Evolutionary conservation across 2,797 vertebrate genomes (phyloP).

Genomic region (Coranthus polyacanthus): DNA sequence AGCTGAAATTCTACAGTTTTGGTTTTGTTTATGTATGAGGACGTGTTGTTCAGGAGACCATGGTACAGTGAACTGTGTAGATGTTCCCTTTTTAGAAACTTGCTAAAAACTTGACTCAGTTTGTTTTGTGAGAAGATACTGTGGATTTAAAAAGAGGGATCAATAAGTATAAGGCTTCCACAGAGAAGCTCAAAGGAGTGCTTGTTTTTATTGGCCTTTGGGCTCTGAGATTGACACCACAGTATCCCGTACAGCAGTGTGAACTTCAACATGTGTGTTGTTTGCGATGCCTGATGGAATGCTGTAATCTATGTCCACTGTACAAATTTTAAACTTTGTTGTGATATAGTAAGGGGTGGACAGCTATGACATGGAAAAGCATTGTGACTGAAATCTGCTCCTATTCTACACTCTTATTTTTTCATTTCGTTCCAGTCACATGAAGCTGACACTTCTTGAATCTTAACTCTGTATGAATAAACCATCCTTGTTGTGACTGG

Average conservation of each 20-base stretch:
- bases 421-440: too few relatives aligned
- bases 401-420: too few relatives aligned
- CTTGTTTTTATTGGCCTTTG: constrained; percentile 31
- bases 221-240: constrained; percentile 17
- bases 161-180: constrained; percentile 22
- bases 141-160: constrained; percentile 15
- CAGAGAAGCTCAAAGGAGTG: constrained; percentile 19
- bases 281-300: constrained; percentile 4
- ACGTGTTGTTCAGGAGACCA: too few relatives aligned
- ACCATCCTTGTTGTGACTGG: constrained; percentile 14
- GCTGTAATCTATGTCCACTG: not conserved
- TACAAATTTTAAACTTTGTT: not conserved
- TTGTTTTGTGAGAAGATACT: not conserved
- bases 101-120: too few relatives aligned
- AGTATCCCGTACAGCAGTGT: constrained; percentile 10
- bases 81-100: too few relatives aligned
- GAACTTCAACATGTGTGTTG: constrained; percentile 16
- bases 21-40: too few relatives aligned
- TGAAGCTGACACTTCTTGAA: too few relatives aligned
- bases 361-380: too few relatives aligned
- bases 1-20: too few relatives aligned
- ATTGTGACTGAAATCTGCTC: too few relatives aligned
- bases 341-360: too few relatives aligned
- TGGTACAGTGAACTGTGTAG: too few relatives aligned
- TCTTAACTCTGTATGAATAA: constrained; percentile 1